phyloP scores from a whole-genome alignment of 1,140 invertebrate genomes.

The Scaptomyza pallida region DNA sequence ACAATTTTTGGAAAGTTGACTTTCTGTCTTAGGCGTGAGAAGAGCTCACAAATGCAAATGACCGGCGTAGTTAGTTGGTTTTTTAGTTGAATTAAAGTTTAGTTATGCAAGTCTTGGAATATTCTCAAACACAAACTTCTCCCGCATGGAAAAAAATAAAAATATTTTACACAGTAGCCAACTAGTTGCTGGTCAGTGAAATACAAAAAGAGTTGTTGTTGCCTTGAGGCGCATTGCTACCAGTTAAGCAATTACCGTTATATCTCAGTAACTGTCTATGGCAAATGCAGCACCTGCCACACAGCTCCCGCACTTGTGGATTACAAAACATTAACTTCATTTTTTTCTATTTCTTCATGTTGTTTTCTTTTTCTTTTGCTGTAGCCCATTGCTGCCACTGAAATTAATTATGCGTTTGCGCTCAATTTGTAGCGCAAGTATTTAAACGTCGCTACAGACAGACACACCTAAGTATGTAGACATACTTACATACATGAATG shows the following conservation, averaged over 20 bases:
- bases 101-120: conserved; percentile 30
- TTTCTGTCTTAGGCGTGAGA: conserved; percentile 43
- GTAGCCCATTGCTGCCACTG: conserved; percentile 45
- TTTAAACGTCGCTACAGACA: conserved; percentile 34
- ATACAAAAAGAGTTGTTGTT: too few relatives aligned
- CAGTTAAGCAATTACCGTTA: conserved; percentile 65
- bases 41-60: conserved; percentile 18
- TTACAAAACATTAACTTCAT: conserved; percentile 77
- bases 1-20: conserved; percentile 44
- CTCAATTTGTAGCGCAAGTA: conserved; percentile 79
- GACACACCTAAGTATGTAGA: conserved; percentile 3
- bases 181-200: conserved; percentile 9
- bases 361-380: conserved; percentile 22
- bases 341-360: conserved; percentile 63
- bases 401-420: conserved; percentile 81
- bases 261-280: conserved; percentile 31
- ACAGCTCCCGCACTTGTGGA: conserved; percentile 60
- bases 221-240: conserved; percentile 18
- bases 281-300: conserved; percentile 22
- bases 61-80: not conserved
- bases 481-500: not conserved
- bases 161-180: conserved; percentile 7
- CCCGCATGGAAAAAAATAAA: too few relatives aligned
- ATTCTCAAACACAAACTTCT: too few relatives aligned
- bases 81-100: not conserved